Evolutionary conservation across 2,113 vertebrate species (phyloP), one percentile per base, ranked within the genome.

Genomic region (Trogon surrucura): DNA sequence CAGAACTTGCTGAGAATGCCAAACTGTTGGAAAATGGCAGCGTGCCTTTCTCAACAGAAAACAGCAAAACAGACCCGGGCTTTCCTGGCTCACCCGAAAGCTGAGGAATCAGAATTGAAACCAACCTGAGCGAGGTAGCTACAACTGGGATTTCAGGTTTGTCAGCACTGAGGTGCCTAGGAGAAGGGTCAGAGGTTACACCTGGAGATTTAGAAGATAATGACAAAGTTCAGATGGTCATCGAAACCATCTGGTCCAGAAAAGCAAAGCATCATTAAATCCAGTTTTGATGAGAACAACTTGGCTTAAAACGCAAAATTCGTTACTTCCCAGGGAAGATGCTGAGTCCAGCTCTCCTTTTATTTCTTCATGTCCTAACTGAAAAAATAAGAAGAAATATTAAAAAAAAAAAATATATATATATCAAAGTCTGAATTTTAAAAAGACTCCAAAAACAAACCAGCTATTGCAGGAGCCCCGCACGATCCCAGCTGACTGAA

Each of bases 91-190:
- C 36, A 61, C 57, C 11, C 10, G 0, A 92, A 84, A 85, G 45
- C 85, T 54, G 10, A 72, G 80, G 78, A 87, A 69, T 91, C 47
- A 21, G 80, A 73, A 48, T 1, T 26, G 60, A 78, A 92, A 91
- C 78, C 53, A 56, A 64, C 23, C 22, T 2, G 9, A 47, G 58
- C 16, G 60, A 62, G 71, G 53, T 5, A 81, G 53, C 36, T 54
- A 30, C 65, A 53, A 90, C 88, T 65, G 82, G 85, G 88, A 93
- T 93, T 96, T 91, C 90, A 96, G 95, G 90, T 93, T 93, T 95
- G 72, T 75, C 64, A 47, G 81, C 60, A 72, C 69, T 82, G 71
- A 74, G 29, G 67, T 85, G 60, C 65, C 50, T 67, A 81, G 47
- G 38, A 75, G 61, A 64, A 75, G 36, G 88, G 88, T 94, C 95